Evolutionary conservation across 2,113 vertebrate species (phyloP), one percentile per base, ranked within the genome.

Genomic region (Nibea albiflora): DNA sequence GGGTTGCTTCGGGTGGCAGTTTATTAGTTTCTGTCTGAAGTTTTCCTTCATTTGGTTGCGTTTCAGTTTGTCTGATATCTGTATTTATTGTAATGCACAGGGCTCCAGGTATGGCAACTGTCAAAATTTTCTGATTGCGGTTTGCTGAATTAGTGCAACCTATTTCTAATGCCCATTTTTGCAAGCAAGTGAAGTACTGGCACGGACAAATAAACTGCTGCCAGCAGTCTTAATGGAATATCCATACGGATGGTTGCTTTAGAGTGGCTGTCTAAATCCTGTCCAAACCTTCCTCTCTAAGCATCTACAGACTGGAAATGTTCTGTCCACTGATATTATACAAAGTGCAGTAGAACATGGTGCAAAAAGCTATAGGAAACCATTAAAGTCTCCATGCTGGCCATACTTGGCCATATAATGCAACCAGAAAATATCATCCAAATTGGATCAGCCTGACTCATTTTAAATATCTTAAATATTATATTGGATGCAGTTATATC

Each of bases 381-480:
- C 39, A 56, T 47, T 73, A 24, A 58, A 24, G 5, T 8, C 35
- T 39, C 35, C 7, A 58, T 54, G 24, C 14, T 12, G 19, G 19
- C 22, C 11, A 15, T 12, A 73, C 22, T 46, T 66, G n/a, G n/a
- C n/a, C n/a, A n/a, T n/a, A n/a, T n/a, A 14, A 60, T 52, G 6
- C 14, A 44, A 14, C 22, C 52, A 39, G 19, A 49, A 20, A 52
- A 19, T 22, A 7, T 82, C 11, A 47, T 57, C 15, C 52, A 44
- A 64, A 73, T 58, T 69, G 20, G 35, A 82, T 72, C 57, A 60
- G 39, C 19, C 66, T 49, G 65, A 47, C 61, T 22, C 7, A 76
- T 49, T 56, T 31, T 49, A 42, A 69, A 26, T 26, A 26, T 26
- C 54, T 9, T 42, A 22, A 50, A 68, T 67, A 7, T 54, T 6